A percentile compares a stretch with the other conserved stretches of the same genome.
phyloP scores from a whole-genome alignment of 2,113 vertebrate species.

The Cricetomys ansorgei region DNA sequence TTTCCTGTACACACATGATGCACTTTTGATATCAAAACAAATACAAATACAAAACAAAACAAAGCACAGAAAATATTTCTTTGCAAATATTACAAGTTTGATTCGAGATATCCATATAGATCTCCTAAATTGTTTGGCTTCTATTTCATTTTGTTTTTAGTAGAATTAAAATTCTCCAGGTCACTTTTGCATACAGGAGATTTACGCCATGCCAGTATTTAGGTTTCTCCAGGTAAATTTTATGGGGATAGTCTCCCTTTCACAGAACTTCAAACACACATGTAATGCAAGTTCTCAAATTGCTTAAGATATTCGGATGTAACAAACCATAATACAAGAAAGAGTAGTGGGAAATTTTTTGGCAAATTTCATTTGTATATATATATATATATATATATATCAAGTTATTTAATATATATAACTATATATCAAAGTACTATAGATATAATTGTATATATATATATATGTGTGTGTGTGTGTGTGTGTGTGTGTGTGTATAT shows the following conservation, averaged over 20 bases:
- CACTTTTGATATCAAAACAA: background rate
- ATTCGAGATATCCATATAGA: background rate
- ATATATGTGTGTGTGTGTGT: no score
- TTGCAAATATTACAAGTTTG: background rate
- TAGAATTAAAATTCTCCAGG: background rate
- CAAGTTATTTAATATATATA: no score
- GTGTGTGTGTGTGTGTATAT: no score
- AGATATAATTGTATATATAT: no score
- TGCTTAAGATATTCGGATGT: background rate
- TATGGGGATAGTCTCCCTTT: background rate
- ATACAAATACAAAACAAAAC: no score
- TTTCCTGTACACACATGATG: background rate
- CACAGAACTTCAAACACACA: background rate
- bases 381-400: background rate
- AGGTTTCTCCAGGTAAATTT: background rate
- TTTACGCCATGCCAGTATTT: no score
- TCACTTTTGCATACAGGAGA: background rate
- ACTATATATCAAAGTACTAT: no score
- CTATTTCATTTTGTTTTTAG: background rate
- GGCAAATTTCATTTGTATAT: background rate
- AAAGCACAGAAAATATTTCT: background rate
- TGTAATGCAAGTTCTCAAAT: background rate
- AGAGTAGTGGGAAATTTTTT: background rate
- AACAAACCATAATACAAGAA: background rate
- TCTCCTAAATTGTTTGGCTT: background rate